Evolutionary conservation across 2,113 vertebrate genomes (phyloP), one percentile per base, ranked within the genome.

Genomic region (Nothobranchius furzeri): DNA sequence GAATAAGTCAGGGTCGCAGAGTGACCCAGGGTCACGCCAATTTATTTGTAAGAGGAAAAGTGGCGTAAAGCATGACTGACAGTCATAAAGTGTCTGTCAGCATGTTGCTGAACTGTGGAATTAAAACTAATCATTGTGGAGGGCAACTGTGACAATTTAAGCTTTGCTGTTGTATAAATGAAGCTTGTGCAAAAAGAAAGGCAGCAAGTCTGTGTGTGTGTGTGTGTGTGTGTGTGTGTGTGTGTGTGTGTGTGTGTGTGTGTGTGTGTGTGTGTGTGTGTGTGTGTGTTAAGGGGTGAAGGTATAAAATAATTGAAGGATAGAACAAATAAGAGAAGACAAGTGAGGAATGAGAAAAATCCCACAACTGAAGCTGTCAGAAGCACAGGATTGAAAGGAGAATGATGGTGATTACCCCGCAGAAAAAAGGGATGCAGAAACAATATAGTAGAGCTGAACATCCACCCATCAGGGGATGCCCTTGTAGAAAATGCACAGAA

Each of bases 341-440:
- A 60, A 67, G 55, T 60, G 60, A 78, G 63, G 56, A 62, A 79
- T 64, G 73, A 68, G 15, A 51, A 13, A 64, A 73, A 83, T 76
- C 60, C 63, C 37, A 55, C 75, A 68, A 77, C 49, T 47, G 9
- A 71, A 86, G 47, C 58, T 75, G 58, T 82, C 66, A 72, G 50
- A 37, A 36, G 11, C 35, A 48, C 0, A 1, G 15, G 30, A 51
- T 62, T 69, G 67, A 75, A 60, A 67, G 47, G 51, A 45, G 61
- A 76, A 73, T 68, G 53, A 66, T 56, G 49, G 53, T 30, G 60
- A 81, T 79, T 68, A 81, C 7, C 14, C 20, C 48, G n/a, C n/a
- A 75, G 7, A 58, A 9, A 12, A 54, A 69, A 48, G 7, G 37
- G 20, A 74, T 36, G 57, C n/a, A 25, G 40, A 13, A 40, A 62